Conservation (phyloP, 2,888 invertebrate genomes). For the Steinernema scapterisci region DNA sequence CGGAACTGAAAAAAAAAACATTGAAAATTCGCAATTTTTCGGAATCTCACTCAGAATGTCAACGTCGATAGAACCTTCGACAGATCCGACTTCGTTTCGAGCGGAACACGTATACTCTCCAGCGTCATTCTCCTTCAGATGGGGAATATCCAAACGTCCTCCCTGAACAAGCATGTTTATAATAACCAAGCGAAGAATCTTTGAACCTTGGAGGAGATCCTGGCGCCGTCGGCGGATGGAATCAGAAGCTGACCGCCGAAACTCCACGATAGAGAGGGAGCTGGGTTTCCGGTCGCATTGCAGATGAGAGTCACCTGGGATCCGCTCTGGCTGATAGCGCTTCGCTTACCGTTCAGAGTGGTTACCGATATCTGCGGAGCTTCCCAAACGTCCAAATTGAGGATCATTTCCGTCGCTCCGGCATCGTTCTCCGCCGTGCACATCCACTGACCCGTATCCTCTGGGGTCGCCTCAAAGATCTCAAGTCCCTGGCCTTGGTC, state of each 20-base stretch:
- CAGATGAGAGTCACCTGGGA: constrained; percentile 69
- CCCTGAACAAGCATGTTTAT: constrained; percentile 41
- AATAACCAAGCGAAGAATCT: too few relatives aligned
- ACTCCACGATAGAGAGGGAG: constrained; percentile 45
- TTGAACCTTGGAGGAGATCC: constrained; percentile 50
- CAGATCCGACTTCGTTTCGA: constrained; percentile 72
- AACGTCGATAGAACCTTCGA: constrained; percentile 71
- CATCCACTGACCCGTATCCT: constrained; percentile 69
- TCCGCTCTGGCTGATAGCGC: constrained; percentile 63
- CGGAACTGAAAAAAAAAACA: constrained; percentile 68
- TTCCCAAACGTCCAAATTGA: constrained; percentile 61
- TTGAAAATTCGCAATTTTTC: neutral
- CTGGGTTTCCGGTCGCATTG: constrained; percentile 69
- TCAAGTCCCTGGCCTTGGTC: constrained; percentile 60
- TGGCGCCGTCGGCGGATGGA: constrained; percentile 54
- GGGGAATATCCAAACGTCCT: constrained; percentile 62
- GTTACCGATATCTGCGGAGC: neutral
- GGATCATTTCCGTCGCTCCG: constrained; percentile 65
- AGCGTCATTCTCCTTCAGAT: constrained; percentile 69
- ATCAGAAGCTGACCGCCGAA: constrained; percentile 72
- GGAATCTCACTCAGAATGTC: constrained; percentile 72
- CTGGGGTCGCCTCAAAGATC: constrained; percentile 44
- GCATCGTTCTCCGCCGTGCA: constrained; percentile 70
- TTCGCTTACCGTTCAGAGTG: neutral
- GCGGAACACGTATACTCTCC: constrained; percentile 72